phyloP scores from a whole-genome alignment of 2,797 vertebrate species.

The Emydoidea blandingii region DNA sequence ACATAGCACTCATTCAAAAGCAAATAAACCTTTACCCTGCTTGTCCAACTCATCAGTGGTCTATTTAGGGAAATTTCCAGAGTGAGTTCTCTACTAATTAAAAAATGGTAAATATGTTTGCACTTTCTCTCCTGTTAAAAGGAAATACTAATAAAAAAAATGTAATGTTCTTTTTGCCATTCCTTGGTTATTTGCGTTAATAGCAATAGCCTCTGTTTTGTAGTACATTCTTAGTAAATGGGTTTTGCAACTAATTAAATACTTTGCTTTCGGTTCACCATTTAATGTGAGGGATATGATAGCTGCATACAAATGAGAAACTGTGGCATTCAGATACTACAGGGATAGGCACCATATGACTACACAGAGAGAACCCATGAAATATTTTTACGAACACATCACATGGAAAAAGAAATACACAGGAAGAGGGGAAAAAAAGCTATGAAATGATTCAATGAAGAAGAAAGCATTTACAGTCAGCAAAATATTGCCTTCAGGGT shows the following conservation, averaged over 20 bases:
- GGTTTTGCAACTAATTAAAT: not conserved
- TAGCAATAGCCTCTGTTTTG: not conserved
- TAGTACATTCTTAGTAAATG: not conserved
- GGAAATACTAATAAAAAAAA: not conserved
- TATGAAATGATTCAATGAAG: fast-evolving
- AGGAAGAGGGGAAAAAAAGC: not conserved
- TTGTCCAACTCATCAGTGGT: conserved; percentile 54
- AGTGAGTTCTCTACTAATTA: not conserved
- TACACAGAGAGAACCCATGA: not conserved
- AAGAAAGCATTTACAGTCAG: not conserved
- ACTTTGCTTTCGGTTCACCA: not conserved
- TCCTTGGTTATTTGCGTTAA: not conserved
- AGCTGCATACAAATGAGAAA: not conserved
- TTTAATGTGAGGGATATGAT: not conserved
- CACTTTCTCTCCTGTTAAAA: not conserved
- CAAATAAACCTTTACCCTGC: conserved; percentile 69
- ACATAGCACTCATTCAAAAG: conserved; percentile 51
- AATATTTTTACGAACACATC: not conserved
- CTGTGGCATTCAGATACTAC: not conserved
- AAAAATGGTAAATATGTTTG: not conserved
- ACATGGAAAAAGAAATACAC: not conserved
- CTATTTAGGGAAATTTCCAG: conserved; percentile 1
- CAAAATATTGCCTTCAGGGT: not conserved
- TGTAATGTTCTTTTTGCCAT: not conserved
- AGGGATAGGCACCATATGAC: not conserved